Evolutionary conservation across 2,113 vertebrate genomes (phyloP).

Genomic region (Gopherus evgoodei): DNA sequence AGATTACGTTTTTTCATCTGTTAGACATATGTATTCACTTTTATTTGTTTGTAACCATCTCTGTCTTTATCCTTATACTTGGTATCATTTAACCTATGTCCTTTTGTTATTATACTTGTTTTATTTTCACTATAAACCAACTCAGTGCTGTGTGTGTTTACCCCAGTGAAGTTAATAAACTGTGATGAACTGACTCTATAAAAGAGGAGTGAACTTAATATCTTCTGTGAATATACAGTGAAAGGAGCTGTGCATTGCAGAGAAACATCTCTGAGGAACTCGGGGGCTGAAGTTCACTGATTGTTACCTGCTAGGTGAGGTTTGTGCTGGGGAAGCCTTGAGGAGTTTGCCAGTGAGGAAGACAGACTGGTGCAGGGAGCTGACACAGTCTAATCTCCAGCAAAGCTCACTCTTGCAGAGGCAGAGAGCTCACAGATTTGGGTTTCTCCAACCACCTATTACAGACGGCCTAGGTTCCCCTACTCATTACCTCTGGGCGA

Average conservation of each 20-base stretch:
- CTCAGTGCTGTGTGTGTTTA: not conserved
- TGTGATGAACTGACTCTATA: not conserved
- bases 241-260: not conserved
- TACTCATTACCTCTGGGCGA: not conserved
- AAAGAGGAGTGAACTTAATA: not conserved
- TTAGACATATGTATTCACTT: not conserved
- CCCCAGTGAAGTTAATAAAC: not conserved
- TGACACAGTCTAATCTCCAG: not conserved
- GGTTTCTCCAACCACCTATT: not conserved
- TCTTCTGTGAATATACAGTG: not conserved
- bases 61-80: not conserved
- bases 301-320: not conserved
- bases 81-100: not conserved
- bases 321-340: too few relatives aligned
- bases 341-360: not conserved
- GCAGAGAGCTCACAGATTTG: not conserved
- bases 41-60: not conserved
- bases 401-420: not conserved
- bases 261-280: not conserved
- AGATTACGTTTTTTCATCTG: not conserved
- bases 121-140: not conserved
- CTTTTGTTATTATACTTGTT: not conserved
- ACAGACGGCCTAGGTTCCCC: not conserved
- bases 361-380: not conserved
- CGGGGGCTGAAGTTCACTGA: not conserved